Evolutionary conservation across 2,797 vertebrate genomes (phyloP).

Genomic region (Emys orbicularis): DNA sequence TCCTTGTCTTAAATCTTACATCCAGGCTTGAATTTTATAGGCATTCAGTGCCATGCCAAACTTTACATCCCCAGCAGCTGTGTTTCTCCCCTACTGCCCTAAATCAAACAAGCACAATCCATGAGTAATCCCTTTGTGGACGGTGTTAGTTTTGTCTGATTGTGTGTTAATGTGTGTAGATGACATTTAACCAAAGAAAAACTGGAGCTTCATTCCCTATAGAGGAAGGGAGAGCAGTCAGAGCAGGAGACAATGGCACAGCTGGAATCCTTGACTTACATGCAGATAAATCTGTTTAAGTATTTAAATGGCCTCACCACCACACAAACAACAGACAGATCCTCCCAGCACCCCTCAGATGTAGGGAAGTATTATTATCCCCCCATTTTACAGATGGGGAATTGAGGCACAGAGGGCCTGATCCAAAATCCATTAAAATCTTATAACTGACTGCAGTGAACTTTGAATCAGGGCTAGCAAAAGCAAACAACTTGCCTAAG

Average conservation of each 20-base stretch:
- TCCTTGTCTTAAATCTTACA: slow-evolving; percentile 58
- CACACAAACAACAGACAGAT: not conserved
- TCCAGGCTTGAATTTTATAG: slow-evolving; percentile 46
- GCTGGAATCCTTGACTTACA: slow-evolving; percentile 24
- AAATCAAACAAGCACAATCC: slow-evolving; percentile 39
- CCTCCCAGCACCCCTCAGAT: fast-evolving
- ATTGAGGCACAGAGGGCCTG: slow-evolving; percentile 37
- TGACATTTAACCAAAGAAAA: slow-evolving; percentile 63
- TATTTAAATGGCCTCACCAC: slow-evolving; percentile 32
- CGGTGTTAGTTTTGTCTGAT: slow-evolving; percentile 21
- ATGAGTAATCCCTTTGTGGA: slow-evolving; percentile 24
- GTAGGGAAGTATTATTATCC: not conserved
- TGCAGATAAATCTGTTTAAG: slow-evolving; percentile 32
- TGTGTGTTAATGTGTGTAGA: slow-evolving; percentile 38
- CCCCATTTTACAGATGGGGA: not conserved
- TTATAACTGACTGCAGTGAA: not conserved
- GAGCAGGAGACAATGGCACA: not conserved
- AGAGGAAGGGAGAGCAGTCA: not conserved
- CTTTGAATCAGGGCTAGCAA: slow-evolving; percentile 22
- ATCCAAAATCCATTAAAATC: not conserved
- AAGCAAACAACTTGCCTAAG: slow-evolving; percentile 8
- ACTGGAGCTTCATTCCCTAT: slow-evolving; percentile 35
- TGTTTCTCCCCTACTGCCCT: slow-evolving; percentile 42
- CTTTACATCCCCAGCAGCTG: not conserved
- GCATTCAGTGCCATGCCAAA: not conserved